A percentile compares a stretch with the other conserved stretches of the same genome.
Evolutionary conservation across 2,113 vertebrate species (phyloP).

Genomic region (Ictalurus punctatus): DNA sequence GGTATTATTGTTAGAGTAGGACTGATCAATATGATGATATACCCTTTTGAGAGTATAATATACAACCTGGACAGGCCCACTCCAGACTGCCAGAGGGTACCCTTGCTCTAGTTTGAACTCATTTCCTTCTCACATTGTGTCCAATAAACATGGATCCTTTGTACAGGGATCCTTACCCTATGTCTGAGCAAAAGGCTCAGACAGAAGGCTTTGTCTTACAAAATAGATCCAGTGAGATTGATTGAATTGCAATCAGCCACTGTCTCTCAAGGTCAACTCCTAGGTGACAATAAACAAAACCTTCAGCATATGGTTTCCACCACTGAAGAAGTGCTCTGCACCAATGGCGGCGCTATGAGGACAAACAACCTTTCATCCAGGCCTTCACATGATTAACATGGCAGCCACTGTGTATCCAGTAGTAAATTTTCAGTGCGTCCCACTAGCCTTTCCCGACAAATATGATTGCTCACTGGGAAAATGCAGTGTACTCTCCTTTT

Average conservation of each 20-base stretch:
- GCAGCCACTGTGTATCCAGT: not conserved
- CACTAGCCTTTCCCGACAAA: not conserved
- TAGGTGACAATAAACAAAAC: not conserved
- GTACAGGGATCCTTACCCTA: not conserved
- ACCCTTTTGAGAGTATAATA: not conserved
- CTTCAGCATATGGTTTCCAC: not conserved
- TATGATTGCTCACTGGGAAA: not conserved
- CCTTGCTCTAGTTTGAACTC: not conserved
- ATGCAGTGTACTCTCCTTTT: not conserved
- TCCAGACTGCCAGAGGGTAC: not conserved
- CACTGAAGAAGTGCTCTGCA: not conserved
- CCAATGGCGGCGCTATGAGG: not conserved
- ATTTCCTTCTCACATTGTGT: not conserved
- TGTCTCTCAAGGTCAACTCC: not conserved
- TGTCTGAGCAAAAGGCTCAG: not conserved
- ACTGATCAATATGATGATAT: not conserved
- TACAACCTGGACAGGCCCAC: not conserved
- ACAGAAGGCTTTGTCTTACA: not conserved
- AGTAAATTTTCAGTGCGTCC: not conserved
- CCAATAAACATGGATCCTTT: not conserved
- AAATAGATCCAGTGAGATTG: not conserved
- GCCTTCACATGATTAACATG: not conserved
- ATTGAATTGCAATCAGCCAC: not conserved
- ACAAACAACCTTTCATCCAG: not conserved
- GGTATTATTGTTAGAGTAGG: not conserved